Conservation (phyloP, 2,888 invertebrate genomes). For the Torymus texanus region DNA sequence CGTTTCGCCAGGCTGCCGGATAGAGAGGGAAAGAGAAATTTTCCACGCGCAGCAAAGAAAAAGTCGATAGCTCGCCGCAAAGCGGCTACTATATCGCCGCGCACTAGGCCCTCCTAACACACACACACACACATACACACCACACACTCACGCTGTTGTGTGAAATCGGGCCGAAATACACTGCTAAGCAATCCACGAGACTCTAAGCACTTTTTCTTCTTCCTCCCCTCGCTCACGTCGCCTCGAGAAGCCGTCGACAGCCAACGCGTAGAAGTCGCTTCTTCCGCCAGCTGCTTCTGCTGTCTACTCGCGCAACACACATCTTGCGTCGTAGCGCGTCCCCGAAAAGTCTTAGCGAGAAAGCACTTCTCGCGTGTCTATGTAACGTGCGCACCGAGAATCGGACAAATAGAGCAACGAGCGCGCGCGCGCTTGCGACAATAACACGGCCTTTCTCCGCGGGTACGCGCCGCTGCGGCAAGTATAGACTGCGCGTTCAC, state of each 20-base stretch:
- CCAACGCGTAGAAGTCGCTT: not conserved
- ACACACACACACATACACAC: no score
- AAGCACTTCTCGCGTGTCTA: no score
- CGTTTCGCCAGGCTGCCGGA: not conserved
- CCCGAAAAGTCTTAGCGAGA: not conserved
- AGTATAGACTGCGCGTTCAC: slow-evolving; percentile 67
- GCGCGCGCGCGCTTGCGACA: slow-evolving; percentile 56
- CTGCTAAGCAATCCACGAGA: no score
- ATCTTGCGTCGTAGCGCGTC: not conserved
- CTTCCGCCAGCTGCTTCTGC: slow-evolving; percentile 15
- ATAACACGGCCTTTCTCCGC: no score
- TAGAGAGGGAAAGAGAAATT: not conserved
- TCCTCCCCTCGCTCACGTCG: not conserved
- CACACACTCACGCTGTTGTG: no score
- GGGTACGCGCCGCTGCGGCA: slow-evolving; percentile 62
- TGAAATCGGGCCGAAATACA: no score
- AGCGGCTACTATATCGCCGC: no score
- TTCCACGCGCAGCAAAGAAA: not conserved
- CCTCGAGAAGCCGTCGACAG: not conserved
- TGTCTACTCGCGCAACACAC: not conserved
- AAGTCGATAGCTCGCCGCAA: slow-evolving; percentile 14
- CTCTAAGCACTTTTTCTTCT: no score
- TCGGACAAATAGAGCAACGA: not conserved
- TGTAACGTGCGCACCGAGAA: no score
- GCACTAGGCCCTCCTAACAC: no score